phyloP scores from a whole-genome alignment of 2,113 vertebrate species.

The Hepsetus odoe region DNA sequence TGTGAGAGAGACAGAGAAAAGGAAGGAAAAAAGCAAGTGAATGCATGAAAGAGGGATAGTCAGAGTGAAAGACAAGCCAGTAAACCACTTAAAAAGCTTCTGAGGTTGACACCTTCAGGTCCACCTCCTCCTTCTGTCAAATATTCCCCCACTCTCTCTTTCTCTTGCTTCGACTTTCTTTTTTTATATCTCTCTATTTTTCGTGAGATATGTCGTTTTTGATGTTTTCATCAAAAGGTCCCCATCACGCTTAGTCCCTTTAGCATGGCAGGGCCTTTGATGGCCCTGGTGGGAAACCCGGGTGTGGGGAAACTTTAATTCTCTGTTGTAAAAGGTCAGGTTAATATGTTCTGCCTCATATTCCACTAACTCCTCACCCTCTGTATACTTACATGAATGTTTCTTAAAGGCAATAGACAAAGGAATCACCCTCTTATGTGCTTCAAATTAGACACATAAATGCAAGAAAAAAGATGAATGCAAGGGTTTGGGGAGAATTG shows the following conservation, averaged over 20 bases:
- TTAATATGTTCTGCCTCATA: neutral
- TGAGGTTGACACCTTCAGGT: slow-evolving; percentile 79
- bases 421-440: neutral
- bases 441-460: neutral
- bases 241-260: slow-evolving; percentile 24
- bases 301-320: slow-evolving; percentile 30
- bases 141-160: slow-evolving; percentile 56
- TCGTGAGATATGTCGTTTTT: slow-evolving; percentile 44
- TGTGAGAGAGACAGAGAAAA: slow-evolving; percentile 79
- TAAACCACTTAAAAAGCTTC: slow-evolving; percentile 78
- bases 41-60: slow-evolving; percentile 77
- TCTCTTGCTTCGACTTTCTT: slow-evolving; percentile 56
- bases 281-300: slow-evolving; percentile 37
- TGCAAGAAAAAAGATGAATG: neutral
- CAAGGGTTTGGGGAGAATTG: no score
- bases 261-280: slow-evolving; percentile 42
- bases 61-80: slow-evolving; percentile 75
- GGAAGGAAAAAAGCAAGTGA: slow-evolving; percentile 71
- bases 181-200: slow-evolving; percentile 55
- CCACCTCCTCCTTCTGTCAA: slow-evolving; percentile 69
- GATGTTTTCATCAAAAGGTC: slow-evolving; percentile 35
- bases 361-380: neutral
- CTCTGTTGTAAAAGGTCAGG: slow-evolving; percentile 18
- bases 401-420: neutral
- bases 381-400: neutral